Conservation (phyloP, 2,888 invertebrate species). For the Lepidochrysops patricia region DNA sequence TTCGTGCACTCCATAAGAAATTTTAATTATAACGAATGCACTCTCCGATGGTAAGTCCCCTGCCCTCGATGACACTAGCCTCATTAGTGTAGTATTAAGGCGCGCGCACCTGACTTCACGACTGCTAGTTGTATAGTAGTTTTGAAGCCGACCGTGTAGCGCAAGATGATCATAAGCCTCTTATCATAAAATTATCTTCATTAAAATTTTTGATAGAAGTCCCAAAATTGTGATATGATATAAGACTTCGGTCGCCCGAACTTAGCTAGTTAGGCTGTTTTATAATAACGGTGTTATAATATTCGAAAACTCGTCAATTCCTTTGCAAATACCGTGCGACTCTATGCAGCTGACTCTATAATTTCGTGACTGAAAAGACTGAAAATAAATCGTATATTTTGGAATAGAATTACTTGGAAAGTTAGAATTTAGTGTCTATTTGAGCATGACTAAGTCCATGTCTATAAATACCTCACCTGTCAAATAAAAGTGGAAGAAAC, state of each 20-base stretch:
- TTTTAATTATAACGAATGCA: constrained; percentile 28
- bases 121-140: not conserved
- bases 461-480: not conserved
- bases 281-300: constrained; percentile 18
- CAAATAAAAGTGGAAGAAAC: not conserved
- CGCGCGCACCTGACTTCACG: not conserved
- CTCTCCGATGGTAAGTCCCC: constrained; percentile 14
- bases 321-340: constrained; percentile 9
- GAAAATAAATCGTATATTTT: not conserved
- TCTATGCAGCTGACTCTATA: constrained; percentile 6
- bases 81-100: constrained; percentile 1
- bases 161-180: constrained; percentile 16
- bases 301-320: constrained; percentile 9
- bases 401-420: not conserved
- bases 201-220: constrained; percentile 22
- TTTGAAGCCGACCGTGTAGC: not conserved
- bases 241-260: constrained; percentile 25
- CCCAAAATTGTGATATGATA: constrained; percentile 32
- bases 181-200: constrained; percentile 15
- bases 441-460: not conserved
- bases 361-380: not conserved
- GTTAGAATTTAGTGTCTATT: not conserved
- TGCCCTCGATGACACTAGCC: constrained; percentile 2
- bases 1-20: constrained; percentile 42
- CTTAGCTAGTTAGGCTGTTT: constrained; percentile 22